Conservation (phyloP, 2,888 invertebrate genomes). For the Nemotelus pantherinus region DNA sequence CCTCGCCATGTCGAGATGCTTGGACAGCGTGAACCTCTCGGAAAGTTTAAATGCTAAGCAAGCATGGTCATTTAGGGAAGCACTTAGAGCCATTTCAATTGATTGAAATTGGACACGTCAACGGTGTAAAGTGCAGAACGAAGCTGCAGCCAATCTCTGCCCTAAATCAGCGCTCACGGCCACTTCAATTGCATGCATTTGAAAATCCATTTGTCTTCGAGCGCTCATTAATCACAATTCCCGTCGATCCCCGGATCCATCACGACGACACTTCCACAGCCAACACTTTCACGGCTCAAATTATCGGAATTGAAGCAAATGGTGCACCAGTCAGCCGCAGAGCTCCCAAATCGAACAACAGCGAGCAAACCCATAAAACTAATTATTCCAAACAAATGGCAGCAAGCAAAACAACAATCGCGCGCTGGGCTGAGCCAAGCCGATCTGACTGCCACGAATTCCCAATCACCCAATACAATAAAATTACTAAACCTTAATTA, state of each 20-base stretch:
- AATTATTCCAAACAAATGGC: not conserved
- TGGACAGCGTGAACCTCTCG: no score
- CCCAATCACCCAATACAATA: conserved; percentile 11
- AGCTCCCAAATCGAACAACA: not conserved
- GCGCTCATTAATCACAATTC: not conserved
- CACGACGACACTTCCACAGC: not conserved
- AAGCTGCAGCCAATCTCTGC: no score
- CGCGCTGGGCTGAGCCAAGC: no score
- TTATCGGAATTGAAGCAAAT: not conserved
- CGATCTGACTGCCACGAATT: not conserved
- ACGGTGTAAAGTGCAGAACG: no score
- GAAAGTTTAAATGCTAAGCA: not conserved
- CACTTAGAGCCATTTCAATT: no score
- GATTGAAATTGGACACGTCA: no score
- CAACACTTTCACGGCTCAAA: not conserved
- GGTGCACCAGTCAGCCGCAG: not conserved
- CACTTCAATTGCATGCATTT: not conserved
- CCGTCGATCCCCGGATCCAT: not conserved
- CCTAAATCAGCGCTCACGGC: no score
- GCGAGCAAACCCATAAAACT: not conserved
- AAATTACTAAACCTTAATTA: conserved; percentile 26
- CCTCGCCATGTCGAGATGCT: not conserved
- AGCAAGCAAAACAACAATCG: not conserved
- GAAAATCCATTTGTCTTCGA: not conserved
- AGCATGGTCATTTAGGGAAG: not conserved